Conservation (phyloP, 2,888 invertebrate species). For the Troglohyphantes excavatus region DNA sequence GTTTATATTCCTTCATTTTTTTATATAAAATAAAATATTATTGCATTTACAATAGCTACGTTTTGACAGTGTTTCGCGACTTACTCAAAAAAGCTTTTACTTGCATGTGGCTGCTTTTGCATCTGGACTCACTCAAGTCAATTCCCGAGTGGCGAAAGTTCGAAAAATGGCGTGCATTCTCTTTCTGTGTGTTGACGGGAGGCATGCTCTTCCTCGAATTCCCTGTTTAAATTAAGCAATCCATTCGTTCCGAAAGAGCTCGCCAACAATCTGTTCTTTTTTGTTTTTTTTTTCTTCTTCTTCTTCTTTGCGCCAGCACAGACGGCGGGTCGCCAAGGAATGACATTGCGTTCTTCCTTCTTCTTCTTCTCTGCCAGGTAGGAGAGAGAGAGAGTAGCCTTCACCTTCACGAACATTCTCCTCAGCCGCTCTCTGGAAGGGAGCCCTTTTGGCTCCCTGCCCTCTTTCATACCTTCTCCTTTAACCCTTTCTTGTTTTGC, state of each 20-base stretch:
- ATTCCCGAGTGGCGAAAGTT: too few relatives aligned
- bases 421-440: too few relatives aligned
- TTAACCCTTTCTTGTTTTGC: slow-evolving; percentile 6
- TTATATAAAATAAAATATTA: too few relatives aligned
- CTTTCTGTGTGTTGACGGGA: too few relatives aligned
- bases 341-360: too few relatives aligned
- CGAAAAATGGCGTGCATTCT: too few relatives aligned
- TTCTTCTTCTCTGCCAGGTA: neutral
- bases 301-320: slow-evolving; percentile 37
- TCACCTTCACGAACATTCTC: slow-evolving; percentile 59
- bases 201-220: neutral
- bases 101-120: too few relatives aligned
- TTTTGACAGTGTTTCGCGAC: too few relatives aligned
- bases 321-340: slow-evolving; percentile 65
- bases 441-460: slow-evolving; percentile 50
- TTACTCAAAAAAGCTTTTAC: too few relatives aligned
- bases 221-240: neutral
- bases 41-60: too few relatives aligned
- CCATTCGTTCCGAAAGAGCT: neutral
- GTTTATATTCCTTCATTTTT: too few relatives aligned
- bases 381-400: slow-evolving; percentile 60
- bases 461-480: neutral
- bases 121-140: too few relatives aligned
- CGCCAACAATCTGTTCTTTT: neutral
- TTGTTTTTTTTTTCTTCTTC: neutral